Percentiles rank a stretch among this genome's conserved stretches.
Evolutionary conservation across 2,888 invertebrate species (phyloP).

Genomic region (Xanthostigma xanthostigma): DNA sequence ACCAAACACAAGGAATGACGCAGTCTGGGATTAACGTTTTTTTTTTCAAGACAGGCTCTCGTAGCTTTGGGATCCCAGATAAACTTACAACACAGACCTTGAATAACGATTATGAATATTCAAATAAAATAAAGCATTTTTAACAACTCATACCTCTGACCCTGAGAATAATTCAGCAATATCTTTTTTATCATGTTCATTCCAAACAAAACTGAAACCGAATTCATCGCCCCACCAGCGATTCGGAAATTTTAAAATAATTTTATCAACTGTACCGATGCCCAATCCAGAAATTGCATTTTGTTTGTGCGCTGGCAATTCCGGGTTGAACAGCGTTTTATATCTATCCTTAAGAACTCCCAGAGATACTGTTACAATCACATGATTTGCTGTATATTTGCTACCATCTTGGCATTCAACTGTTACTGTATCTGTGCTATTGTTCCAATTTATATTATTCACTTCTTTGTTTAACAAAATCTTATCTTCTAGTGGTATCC

Average conservation of each 20-base stretch:
- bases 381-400: constrained; percentile 39
- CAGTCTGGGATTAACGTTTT: no score
- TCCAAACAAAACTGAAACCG: constrained; percentile 44
- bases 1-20: no score
- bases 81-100: no score
- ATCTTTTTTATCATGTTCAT: constrained; percentile 28
- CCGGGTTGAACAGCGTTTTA: constrained; percentile 36
- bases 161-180: constrained; percentile 9
- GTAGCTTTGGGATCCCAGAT: no score
- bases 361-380: constrained; percentile 51
- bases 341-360: constrained; percentile 50
- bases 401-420: constrained; percentile 37
- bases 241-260: constrained; percentile 44
- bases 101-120: no score
- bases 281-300: constrained; percentile 39
- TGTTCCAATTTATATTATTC: constrained; percentile 20
- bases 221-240: constrained; percentile 44
- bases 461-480: constrained; percentile 24
- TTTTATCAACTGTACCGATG: constrained; percentile 52
- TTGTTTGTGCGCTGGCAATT: constrained; percentile 36
- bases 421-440: constrained; percentile 22
- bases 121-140: no score
- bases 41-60: no score
- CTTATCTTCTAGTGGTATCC: constrained; percentile 21
- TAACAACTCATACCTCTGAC: not conserved